Evolutionary conservation across 2,888 invertebrate species (phyloP).

Genomic region (Buathra laborator): DNA sequence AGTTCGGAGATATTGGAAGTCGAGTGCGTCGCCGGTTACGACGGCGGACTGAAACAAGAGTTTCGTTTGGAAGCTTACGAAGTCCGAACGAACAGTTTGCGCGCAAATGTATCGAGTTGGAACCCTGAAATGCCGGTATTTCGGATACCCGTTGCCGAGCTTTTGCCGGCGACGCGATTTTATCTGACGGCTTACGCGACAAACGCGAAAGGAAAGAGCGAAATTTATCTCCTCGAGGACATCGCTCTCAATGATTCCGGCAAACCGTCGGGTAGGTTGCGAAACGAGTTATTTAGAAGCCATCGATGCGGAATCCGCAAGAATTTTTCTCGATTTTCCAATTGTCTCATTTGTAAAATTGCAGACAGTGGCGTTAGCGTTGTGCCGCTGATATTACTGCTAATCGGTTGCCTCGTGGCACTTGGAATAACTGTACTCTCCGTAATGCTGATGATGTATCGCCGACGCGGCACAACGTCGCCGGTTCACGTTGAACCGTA

Average conservation of each 20-base stretch:
- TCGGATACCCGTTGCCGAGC: slow-evolving; percentile 87
- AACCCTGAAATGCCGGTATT: slow-evolving; percentile 88
- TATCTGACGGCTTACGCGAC: slow-evolving; percentile 91
- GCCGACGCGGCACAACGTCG: slow-evolving; percentile 86
- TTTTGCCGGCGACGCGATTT: slow-evolving; percentile 86
- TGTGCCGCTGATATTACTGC: slow-evolving; percentile 90
- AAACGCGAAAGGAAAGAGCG: slow-evolving; percentile 94
- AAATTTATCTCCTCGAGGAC: slow-evolving; percentile 93
- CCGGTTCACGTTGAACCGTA: slow-evolving; percentile 84
- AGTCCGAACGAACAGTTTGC: slow-evolving; percentile 89
- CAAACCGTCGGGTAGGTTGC: slow-evolving; percentile 90
- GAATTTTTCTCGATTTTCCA: too few relatives aligned
- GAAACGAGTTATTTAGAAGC: neutral
- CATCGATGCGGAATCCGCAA: too few relatives aligned
- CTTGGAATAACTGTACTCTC: slow-evolving; percentile 88
- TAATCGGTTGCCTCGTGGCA: slow-evolving; percentile 89
- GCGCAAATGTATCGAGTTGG: slow-evolving; percentile 90
- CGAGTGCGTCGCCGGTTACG: slow-evolving; percentile 95
- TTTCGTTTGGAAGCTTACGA: slow-evolving; percentile 94
- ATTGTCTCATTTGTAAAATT: slow-evolving; percentile 65
- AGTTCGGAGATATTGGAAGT: slow-evolving; percentile 89
- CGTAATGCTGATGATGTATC: slow-evolving; percentile 89
- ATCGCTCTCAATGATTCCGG: slow-evolving; percentile 95
- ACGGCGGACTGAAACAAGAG: slow-evolving; percentile 94
- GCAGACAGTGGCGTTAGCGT: slow-evolving; percentile 90